phyloP scores from a whole-genome alignment of 2,797 vertebrate species.

The Loriculus beryllinus region DNA sequence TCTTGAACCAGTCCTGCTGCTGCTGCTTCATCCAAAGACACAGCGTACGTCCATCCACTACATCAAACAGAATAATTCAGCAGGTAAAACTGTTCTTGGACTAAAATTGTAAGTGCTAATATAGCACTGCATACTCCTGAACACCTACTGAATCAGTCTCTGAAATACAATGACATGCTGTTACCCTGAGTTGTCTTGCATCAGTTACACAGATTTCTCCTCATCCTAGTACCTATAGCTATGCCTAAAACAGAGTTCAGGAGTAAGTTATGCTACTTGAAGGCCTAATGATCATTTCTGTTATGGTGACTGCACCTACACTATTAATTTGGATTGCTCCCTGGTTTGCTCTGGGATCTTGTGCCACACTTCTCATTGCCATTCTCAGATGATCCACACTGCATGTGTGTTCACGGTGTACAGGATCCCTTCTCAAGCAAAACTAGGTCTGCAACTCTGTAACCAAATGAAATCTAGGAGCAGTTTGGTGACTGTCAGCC shows the following conservation, averaged over 20 bases:
- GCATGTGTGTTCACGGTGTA: not conserved
- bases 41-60: constrained; percentile 87
- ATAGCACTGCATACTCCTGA: not conserved
- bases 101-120: not conserved
- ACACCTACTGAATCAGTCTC: not conserved
- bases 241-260: not conserved
- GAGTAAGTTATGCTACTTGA: not conserved
- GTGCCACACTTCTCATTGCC: not conserved
- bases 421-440: not conserved
- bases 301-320: not conserved
- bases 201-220: not conserved
- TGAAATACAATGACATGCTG: not conserved
- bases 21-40: constrained; percentile 92
- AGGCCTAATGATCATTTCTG: not conserved
- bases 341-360: constrained; percentile 23
- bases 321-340: not conserved
- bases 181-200: not conserved
- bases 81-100: constrained; percentile 75
- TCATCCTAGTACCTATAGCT: not conserved
- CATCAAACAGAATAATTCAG: constrained; percentile 80
- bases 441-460: not conserved
- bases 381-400: not conserved
- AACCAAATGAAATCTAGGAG: not conserved
- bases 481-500: not conserved
- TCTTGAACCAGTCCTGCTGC: constrained; percentile 89